Conservation (phyloP, 2,888 invertebrate species). For the Melipona beecheii region DNA sequence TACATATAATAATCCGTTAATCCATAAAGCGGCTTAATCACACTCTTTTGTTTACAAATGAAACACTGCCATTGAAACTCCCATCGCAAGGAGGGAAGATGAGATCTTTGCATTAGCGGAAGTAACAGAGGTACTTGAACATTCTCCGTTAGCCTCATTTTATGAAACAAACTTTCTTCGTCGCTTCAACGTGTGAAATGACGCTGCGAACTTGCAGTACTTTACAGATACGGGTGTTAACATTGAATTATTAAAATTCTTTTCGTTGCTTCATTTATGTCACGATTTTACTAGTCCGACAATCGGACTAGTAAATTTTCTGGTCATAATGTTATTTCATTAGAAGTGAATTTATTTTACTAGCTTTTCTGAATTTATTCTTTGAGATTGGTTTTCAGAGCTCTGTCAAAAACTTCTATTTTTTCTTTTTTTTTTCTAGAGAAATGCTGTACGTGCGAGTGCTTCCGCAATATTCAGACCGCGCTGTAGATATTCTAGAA, state of each 20-base stretch:
- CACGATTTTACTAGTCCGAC: not conserved
- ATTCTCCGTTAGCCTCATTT: conserved; percentile 16
- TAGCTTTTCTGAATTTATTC: too few species aligned
- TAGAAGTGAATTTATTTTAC: too few species aligned
- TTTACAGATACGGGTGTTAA: not conserved
- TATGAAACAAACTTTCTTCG: conserved; percentile 24
- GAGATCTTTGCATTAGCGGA: conserved; percentile 3
- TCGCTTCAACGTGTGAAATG: conserved; percentile 22
- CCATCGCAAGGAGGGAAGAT: not conserved
- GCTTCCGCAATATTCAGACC: not conserved
- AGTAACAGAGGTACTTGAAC: conserved; percentile 7
- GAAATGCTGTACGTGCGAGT: not conserved
- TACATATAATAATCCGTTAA: not conserved
- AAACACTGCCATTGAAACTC: not conserved
- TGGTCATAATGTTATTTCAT: too few species aligned
- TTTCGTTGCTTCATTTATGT: not conserved
- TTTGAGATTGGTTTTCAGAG: not conserved
- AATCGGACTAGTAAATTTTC: too few species aligned
- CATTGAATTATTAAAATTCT: not conserved
- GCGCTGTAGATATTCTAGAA: not conserved
- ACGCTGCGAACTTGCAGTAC: not conserved
- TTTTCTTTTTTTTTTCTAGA: not conserved
- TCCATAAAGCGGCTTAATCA: not conserved
- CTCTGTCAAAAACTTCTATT: not conserved
- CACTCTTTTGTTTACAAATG: conserved; percentile 6